Evolutionary conservation across 2,888 invertebrate genomes (phyloP), one percentile per base, ranked within the genome.

Genomic region (Ormyrus pomaceus): DNA sequence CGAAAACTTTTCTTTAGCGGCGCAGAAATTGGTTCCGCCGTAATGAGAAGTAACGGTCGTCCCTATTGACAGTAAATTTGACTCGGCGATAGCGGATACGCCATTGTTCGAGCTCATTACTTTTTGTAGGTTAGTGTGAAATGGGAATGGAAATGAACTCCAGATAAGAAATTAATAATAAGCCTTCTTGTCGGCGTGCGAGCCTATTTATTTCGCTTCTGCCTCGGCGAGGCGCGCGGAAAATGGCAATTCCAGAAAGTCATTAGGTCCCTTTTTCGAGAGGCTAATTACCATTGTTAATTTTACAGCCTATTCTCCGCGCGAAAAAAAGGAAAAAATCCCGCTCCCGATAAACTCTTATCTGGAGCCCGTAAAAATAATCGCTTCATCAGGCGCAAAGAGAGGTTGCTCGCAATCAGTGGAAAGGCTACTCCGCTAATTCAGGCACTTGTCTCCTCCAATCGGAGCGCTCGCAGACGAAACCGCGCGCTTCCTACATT

Each of bases 41-140:
- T 65, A 65, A 74, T 65, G 73, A 74, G 65, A 74, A 74, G 56
- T 74, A 65, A 74, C 73, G 73, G 73, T 74, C n/a, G 64, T 51
- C 19, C 55, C n/a, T 10, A 55, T 73, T 58, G 73, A 65, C 55
- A 56, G 19, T 6, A 50, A 65, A 19, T 58, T 74, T 50, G 45
- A n/a, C 10, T 10, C 10, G n/a, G 6, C 55, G 50, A 4, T 34
- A 6, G 73, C 55, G 64, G 73, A 74, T 13, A 13, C 65, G 64
- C 56, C 56, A 65, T 74, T 72, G 61, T 72, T 61, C 56, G 19
- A 34, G 64, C 56, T 74, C 73, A 10, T 65, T 74, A 65, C 73
- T 55, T 74, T 74, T 65, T 65, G 48, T 65, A 58, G 65, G 65
- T 65, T 64, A 65, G 64, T 65, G 56, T 74, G 19, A 74, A 65